These are phyloP conservation scores for Oryzias dopingdopingensis DNA, from an alignment of 2,797 vertebrate genomes.

Conservation along the genomic window DNA sequence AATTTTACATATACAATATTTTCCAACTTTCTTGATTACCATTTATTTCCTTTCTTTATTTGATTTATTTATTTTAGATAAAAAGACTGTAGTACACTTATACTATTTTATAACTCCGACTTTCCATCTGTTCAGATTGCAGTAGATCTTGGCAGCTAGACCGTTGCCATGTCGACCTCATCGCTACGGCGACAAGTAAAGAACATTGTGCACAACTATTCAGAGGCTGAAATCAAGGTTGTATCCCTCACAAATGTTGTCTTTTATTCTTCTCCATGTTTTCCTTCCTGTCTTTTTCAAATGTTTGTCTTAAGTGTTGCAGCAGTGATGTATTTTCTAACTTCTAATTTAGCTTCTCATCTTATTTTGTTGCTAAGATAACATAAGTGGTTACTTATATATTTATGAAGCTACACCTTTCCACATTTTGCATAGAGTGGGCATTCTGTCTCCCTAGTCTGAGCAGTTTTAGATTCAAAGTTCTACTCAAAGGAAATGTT, in stretches of 20 bases:
- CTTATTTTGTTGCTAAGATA: conserved; percentile 6
- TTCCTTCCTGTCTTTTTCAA: conserved; percentile 5
- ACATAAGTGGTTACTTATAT: conserved; percentile 20
- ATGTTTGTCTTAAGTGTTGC: conserved; percentile 4
- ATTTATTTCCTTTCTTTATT: too few species aligned
- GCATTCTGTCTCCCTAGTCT: conserved; percentile 14
- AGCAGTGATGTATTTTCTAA: conserved; percentile 13
- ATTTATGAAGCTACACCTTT: conserved; percentile 24
- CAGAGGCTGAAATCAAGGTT: conserved; percentile 95
- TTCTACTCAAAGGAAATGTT: background rate
- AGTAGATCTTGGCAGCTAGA: conserved; percentile 69
- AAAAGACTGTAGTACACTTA: background rate
- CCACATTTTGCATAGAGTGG: conserved; percentile 23
- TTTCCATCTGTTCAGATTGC: conserved; percentile 63
- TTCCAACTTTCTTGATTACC: background rate
- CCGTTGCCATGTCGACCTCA: conserved; percentile 92
- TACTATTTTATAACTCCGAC: conserved; percentile 34
- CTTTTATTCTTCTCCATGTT: conserved; percentile 11
- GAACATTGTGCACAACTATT: conserved; percentile 96
- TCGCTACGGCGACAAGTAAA: conserved; percentile 94
- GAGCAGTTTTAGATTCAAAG: conserved; percentile 1
- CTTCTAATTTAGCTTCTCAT: conserved; percentile 20
- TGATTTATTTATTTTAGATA: too few species aligned
- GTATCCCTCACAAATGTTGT: conserved; percentile 26
- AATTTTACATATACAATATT: conserved; percentile 4